These are phyloP conservation scores for Drosophila yakuba DNA, from an alignment of 1,140 invertebrate species.

Conservation along the genomic window DNA sequence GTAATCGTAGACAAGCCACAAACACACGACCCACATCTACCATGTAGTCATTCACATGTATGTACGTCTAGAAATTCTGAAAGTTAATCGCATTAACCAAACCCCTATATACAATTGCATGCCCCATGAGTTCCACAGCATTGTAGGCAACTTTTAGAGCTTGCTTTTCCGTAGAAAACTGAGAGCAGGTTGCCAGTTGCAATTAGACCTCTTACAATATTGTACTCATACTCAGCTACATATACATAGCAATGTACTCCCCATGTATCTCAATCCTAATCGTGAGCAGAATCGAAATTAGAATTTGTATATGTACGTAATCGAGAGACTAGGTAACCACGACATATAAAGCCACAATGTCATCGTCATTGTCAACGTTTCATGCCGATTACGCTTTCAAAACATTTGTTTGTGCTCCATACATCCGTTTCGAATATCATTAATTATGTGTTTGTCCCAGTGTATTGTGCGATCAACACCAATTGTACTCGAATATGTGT, in stretches of 20 bases:
- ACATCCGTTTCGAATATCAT: slow-evolving; percentile 29
- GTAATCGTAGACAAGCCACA: slow-evolving; percentile 57
- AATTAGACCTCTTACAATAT: slow-evolving; percentile 49
- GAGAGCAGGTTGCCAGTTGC: slow-evolving; percentile 18
- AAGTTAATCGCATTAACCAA: slow-evolving; percentile 58
- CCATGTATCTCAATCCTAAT: slow-evolving; percentile 47
- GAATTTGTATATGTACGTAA: slow-evolving; percentile 28
- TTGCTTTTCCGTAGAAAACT: slow-evolving; percentile 35
- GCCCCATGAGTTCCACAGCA: slow-evolving; percentile 34
- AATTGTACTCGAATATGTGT: slow-evolving; percentile 55
- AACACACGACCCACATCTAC: slow-evolving; percentile 41
- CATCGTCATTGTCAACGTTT: slow-evolving; percentile 32
- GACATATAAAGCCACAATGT: slow-evolving; percentile 10
- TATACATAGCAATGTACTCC: slow-evolving; percentile 47
- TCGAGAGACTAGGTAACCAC: slow-evolving; percentile 16
- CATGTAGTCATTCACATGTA: slow-evolving; percentile 50
- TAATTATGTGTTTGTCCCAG: slow-evolving; percentile 49
- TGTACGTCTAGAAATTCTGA: slow-evolving; percentile 54
- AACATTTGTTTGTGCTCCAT: slow-evolving; percentile 13
- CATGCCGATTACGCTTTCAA: slow-evolving; percentile 53
- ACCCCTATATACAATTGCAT: slow-evolving; percentile 30
- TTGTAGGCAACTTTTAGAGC: slow-evolving; percentile 48
- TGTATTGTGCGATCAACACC: slow-evolving; percentile 31
- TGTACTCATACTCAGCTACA: slow-evolving; percentile 37
- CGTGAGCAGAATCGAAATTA: slow-evolving; percentile 40